A percentile compares a stretch with the other conserved stretches of the same genome.
phyloP scores from a whole-genome alignment of 2,888 invertebrate genomes.

The Iselma pallidipennis region DNA sequence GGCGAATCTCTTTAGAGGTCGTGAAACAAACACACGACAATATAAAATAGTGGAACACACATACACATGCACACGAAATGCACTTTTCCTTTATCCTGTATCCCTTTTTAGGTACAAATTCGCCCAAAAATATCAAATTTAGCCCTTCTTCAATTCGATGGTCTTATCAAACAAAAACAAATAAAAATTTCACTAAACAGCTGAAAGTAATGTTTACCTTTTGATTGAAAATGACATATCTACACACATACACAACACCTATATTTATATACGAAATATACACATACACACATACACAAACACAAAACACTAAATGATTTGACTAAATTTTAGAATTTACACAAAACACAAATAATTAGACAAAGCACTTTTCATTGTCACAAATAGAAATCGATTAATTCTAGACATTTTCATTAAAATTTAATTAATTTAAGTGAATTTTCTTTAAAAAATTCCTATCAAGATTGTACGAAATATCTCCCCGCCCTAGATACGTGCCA shows the following conservation, averaged over 20 bases:
- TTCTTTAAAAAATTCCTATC: slow-evolving; percentile 35
- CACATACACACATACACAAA: slow-evolving; percentile 16
- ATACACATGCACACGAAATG: neutral
- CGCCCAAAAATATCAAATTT: slow-evolving; percentile 10
- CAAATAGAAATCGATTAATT: neutral
- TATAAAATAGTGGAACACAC: slow-evolving; percentile 4
- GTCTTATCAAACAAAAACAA: slow-evolving; percentile 41
- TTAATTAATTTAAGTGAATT: slow-evolving; percentile 13
- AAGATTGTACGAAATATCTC: slow-evolving; percentile 41
- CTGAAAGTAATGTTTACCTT: slow-evolving; percentile 53
- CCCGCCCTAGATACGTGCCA: slow-evolving; percentile 56
- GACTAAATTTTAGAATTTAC: neutral
- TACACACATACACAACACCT: slow-evolving; percentile 7
- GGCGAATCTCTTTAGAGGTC: slow-evolving; percentile 20
- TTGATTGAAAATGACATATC: slow-evolving; percentile 46
- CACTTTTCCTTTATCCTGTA: too few relatives aligned
- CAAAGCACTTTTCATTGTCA: slow-evolving; percentile 16
- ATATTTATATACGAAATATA: slow-evolving; percentile 37
- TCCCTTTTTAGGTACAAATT: too few relatives aligned
- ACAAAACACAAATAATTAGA: slow-evolving; percentile 17
- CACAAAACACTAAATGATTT: neutral
- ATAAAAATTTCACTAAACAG: slow-evolving; percentile 33
- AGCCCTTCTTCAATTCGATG: too few relatives aligned
- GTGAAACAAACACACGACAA: slow-evolving; percentile 12
- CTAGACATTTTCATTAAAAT: slow-evolving; percentile 10